Conservation (phyloP, 2,888 invertebrate species). For the Sphaerophoria taeniata region DNA sequence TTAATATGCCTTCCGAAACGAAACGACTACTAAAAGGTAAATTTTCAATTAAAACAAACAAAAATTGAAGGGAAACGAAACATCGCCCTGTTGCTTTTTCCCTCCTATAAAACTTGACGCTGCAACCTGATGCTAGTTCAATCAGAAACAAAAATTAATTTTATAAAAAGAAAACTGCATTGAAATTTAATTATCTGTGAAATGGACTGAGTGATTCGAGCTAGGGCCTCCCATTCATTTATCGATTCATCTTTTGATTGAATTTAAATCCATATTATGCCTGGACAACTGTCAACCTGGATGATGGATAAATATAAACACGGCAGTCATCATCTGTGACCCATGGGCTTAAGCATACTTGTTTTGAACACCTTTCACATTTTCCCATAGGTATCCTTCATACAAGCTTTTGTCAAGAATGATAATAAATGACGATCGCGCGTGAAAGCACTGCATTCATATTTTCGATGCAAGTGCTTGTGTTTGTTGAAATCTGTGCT, state of each 20-base stretch:
- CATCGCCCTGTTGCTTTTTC: slow-evolving; percentile 49
- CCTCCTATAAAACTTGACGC: not conserved
- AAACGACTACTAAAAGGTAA: slow-evolving; percentile 5
- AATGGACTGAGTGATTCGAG: slow-evolving; percentile 65
- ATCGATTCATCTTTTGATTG: slow-evolving; percentile 66
- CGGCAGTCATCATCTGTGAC: not conserved
- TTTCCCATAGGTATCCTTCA: slow-evolving; percentile 11
- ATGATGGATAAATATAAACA: slow-evolving; percentile 15
- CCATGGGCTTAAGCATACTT: not conserved
- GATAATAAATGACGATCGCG: slow-evolving; percentile 39
- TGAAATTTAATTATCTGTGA: slow-evolving; percentile 72
- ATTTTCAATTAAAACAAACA: slow-evolving; percentile 42
- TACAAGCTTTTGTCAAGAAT: slow-evolving; percentile 25
- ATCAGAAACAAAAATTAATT: slow-evolving; percentile 3
- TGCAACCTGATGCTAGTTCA: not conserved
- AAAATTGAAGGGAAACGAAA: not conserved
- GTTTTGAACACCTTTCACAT: not conserved
- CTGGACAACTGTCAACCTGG: slow-evolving; percentile 34
- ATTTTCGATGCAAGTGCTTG: not conserved
- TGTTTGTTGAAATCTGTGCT: slow-evolving; percentile 44
- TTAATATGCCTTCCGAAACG: slow-evolving; percentile 34
- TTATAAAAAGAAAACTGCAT: slow-evolving; percentile 20
- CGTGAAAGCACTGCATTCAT: not conserved
- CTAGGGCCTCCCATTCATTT: slow-evolving; percentile 41
- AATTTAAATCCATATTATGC: slow-evolving; percentile 69